These are phyloP conservation scores for Melolontha melolontha DNA, from an alignment of 2,888 invertebrate species.

Conservation along the genomic window DNA sequence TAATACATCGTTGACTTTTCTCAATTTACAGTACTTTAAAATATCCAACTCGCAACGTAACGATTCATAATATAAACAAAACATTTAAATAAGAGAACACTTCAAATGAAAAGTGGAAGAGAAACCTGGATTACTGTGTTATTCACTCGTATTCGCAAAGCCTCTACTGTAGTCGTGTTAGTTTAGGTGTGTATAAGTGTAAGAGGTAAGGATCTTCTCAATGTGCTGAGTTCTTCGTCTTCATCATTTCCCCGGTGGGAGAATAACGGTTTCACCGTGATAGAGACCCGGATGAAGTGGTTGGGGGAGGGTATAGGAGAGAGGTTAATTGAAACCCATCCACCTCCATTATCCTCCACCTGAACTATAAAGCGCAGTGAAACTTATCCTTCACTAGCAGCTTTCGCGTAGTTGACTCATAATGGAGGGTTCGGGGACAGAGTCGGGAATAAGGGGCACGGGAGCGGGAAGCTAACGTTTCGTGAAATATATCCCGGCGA, in stretches of 20 bases:
- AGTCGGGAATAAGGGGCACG: background rate
- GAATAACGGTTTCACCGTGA: conserved; percentile 12
- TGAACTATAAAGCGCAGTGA: conserved; percentile 56
- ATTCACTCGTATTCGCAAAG: too few species aligned
- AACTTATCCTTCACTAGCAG: conserved; percentile 51
- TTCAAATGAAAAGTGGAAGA: too few species aligned
- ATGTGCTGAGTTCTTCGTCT: conserved; percentile 13
- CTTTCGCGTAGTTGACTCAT: conserved; percentile 38
- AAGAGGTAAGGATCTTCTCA: too few species aligned
- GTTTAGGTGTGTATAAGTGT: too few species aligned
- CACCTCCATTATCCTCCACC: conserved; percentile 63
- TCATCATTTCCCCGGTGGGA: conserved; percentile 29
- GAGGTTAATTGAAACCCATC: conserved; percentile 65
- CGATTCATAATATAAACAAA: too few species aligned
- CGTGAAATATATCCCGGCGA: conserved; percentile 20
- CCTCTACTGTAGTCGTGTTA: too few species aligned
- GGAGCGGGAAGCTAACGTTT: conserved; percentile 9
- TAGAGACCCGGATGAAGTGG: conserved; percentile 43
- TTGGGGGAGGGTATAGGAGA: conserved; percentile 50
- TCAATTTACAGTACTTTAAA: too few species aligned
- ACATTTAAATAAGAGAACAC: too few species aligned
- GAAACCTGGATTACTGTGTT: too few species aligned
- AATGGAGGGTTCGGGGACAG: conserved; percentile 7
- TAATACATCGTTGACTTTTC: too few species aligned
- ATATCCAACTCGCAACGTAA: too few species aligned